Evolutionary conservation across 2,797 vertebrate species (phyloP), one percentile per base, ranked within the genome.

Genomic region (Melanotaenia maccullochi): DNA sequence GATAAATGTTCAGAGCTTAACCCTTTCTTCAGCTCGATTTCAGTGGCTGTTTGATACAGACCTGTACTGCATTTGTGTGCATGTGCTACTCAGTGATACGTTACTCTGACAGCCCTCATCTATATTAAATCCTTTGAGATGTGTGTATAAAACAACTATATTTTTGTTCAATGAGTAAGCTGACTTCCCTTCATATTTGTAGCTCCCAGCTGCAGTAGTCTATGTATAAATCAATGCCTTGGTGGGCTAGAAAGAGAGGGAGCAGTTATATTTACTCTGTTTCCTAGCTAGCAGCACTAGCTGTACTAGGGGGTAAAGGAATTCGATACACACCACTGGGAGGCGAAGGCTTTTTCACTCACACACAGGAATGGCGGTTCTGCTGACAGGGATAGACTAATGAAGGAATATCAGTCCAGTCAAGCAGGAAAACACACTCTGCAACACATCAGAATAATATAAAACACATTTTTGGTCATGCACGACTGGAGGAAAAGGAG

Each of bases 221-320:
- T 89, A 85, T 87, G 89, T 92, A 91, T 93, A 92, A 92, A 93
- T 93, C 92, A 92, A 93, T 93, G 91, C 88, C 85, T 89, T 79
- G 89, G 89, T 91, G 90, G 90, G 89, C 85, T 86, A 75, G 79
- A 90, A 78, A 90, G 91, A 91, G 89, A 90, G 84, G 80, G 85
- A 90, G 89, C 87, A 84, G 89, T 89, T 92, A 90, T 92, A 92
- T 92, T 93, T 93, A 90, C 90, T 89, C 90, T 83, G 87, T 80
- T 93, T 93, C 91, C 89, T 93, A 82, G 91, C 89, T 88, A 90
- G 89, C 89, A 92, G 91, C 90, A 79, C 80, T 85, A 83, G 85
- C 84, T 86, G 77, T 90, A 86, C 79, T 87, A 82, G 82, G 81
- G 85, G 86, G 83, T 91, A 92, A 85, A 89, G 88, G 87, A 92